These are phyloP conservation scores for Syndactyla subalaris DNA, from an alignment of 2,797 vertebrate species.

Conservation along the genomic window DNA sequence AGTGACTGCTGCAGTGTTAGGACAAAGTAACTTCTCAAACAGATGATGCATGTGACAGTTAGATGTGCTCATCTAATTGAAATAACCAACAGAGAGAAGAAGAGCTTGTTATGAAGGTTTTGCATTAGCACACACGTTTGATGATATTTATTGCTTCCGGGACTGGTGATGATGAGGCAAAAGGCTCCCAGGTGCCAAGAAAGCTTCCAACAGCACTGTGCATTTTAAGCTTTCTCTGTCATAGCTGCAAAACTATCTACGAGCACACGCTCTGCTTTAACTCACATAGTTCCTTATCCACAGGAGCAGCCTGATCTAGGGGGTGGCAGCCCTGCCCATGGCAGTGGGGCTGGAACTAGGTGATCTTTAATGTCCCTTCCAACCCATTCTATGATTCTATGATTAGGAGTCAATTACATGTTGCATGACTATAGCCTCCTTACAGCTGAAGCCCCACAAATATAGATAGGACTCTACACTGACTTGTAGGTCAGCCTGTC, in stretches of 20 bases:
- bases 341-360: background rate
- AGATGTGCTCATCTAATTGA: conserved; percentile 47
- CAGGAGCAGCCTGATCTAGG: background rate
- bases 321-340: background rate
- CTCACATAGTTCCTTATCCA: background rate
- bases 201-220: background rate
- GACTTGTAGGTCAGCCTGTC: background rate
- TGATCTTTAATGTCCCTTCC: background rate
- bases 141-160: conserved; percentile 8
- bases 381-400: background rate
- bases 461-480: background rate
- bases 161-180: background rate
- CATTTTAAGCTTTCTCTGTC: background rate
- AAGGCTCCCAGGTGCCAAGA: background rate
- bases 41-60: conserved; percentile 11
- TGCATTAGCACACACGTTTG: background rate
- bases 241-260: background rate
- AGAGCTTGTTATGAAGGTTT: background rate
- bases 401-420: background rate
- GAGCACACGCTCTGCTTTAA: background rate
- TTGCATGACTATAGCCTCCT: rapidly evolving
- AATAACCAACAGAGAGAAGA: background rate
- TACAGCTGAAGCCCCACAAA: background rate
- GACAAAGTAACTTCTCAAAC: conserved; percentile 13
- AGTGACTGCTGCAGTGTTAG: background rate